phyloP scores from a whole-genome alignment of 2,113 vertebrate species.

The Dicrurus megarhynchus region DNA sequence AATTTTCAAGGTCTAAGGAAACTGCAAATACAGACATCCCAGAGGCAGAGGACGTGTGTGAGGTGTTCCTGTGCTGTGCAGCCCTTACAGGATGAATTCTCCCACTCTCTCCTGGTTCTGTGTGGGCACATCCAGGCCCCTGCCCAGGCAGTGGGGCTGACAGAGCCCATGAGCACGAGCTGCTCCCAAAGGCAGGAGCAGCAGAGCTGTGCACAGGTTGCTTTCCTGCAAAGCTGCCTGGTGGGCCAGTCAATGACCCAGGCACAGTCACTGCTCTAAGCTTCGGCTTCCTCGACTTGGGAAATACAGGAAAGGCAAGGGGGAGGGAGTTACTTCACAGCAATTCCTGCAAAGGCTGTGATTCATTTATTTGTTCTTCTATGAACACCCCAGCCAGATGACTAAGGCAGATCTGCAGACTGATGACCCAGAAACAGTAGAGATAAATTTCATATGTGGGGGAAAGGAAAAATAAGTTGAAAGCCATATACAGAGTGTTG shows the following conservation, averaged over 20 bases:
- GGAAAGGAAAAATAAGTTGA: background rate
- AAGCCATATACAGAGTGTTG: background rate
- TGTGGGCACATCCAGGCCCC: background rate
- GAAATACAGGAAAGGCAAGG: background rate
- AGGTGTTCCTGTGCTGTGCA: background rate
- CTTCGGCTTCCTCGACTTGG: fast-evolving
- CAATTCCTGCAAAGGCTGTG: background rate
- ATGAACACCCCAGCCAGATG: background rate
- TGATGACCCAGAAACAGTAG: background rate
- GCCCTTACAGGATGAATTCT: background rate
- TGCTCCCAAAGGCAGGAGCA: background rate
- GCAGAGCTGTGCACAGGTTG: background rate
- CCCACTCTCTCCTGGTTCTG: background rate
- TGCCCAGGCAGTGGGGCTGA: background rate
- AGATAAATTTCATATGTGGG: background rate
- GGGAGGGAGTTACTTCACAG: background rate
- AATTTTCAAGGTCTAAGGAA: background rate
- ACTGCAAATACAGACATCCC: background rate
- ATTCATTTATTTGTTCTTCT: conserved; percentile 18
- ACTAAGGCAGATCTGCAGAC: conserved; percentile 7
- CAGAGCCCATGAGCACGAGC: fast-evolving
- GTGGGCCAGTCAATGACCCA: fast-evolving
- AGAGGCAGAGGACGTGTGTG: background rate
- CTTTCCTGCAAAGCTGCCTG: background rate
- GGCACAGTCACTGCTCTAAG: fast-evolving